Evolutionary conservation across 2,113 vertebrate species (phyloP), one percentile per base, ranked within the genome.

Genomic region (Jaculus jaculus): DNA sequence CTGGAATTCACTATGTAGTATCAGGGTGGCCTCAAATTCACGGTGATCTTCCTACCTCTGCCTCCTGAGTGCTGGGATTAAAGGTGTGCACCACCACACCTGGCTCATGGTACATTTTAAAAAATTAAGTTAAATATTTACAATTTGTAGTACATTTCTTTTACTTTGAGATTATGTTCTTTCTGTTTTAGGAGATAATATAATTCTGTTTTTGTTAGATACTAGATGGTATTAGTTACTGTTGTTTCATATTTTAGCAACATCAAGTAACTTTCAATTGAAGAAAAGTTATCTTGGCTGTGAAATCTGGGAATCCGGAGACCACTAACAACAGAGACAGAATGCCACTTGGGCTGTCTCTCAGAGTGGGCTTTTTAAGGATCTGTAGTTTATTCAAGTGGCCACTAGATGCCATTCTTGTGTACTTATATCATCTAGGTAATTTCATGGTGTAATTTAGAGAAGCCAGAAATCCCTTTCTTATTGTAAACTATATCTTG

Each of bases 401-500:
- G 65, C 90, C 88, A 94, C 92, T 94, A 96, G 95, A 60, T 95
- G 92, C 4, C 93, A 58, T 80, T 82, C 83, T 92, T 89, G 72
- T 84, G 28, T 42, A n/a, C 10, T 42, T 47, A 60, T 10, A 84
- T 51, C 89, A 61, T 20, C 24, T 39, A 23, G 42, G 39, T 30
- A 21, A 65, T 92, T 90, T 74, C 63, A 16, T 13, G 3, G 74
- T 21, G 11, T 32, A 9, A 16, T 37, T 79, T 65, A 86, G 47
- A 82, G 85, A 95, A 90, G 72, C 11, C 7, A 63, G 61, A 79
- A 84, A 47, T 18, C 74, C 34, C 21, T 66, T 71, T 61, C 73
- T 65, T 30, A 34, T 12, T 18, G 42, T 77, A 65, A 75, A 87
- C 39, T 73, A 39, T 74, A 88, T 7, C 85, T 58, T 51, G 0